phyloP scores from a whole-genome alignment of 1,140 invertebrate species.

The Scaptomyza hsui region DNA sequence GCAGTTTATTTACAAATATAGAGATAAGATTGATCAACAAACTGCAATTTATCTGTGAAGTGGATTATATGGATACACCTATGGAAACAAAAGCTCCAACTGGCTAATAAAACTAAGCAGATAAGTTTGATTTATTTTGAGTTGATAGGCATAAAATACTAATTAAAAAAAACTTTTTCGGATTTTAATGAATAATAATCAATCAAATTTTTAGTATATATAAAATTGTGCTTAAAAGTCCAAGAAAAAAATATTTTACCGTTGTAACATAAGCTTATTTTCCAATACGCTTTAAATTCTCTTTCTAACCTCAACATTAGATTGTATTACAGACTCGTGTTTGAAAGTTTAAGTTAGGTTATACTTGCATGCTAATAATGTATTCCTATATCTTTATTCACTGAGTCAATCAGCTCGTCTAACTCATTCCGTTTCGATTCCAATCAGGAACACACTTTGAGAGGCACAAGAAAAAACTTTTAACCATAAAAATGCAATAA shows the following conservation, averaged over 20 bases:
- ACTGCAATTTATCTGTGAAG: constrained; percentile 12
- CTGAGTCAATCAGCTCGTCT: constrained; percentile 21
- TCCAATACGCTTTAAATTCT: background rate
- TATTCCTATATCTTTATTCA: background rate
- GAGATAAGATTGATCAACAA: constrained; percentile 34
- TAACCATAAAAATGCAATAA: constrained; percentile 76
- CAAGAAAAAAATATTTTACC: too few species aligned
- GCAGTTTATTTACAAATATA: too few species aligned
- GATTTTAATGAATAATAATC: too few species aligned
- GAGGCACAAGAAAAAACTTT: constrained; percentile 46
- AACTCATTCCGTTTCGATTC: constrained; percentile 13
- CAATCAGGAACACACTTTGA: constrained; percentile 40
- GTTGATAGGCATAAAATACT: too few species aligned
- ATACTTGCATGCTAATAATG: background rate
- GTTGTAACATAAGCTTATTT: too few species aligned
- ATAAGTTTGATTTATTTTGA: background rate
- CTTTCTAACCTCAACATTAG: background rate
- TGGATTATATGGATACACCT: background rate
- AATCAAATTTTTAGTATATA: too few species aligned
- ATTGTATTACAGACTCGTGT: background rate
- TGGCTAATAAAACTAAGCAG: background rate
- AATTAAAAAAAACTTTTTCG: too few species aligned
- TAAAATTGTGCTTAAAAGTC: too few species aligned
- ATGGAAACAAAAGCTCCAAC: constrained; percentile 22
- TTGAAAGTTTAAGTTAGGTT: background rate